phyloP scores from a whole-genome alignment of 2,888 invertebrate species.

The Xylocampa areola region DNA sequence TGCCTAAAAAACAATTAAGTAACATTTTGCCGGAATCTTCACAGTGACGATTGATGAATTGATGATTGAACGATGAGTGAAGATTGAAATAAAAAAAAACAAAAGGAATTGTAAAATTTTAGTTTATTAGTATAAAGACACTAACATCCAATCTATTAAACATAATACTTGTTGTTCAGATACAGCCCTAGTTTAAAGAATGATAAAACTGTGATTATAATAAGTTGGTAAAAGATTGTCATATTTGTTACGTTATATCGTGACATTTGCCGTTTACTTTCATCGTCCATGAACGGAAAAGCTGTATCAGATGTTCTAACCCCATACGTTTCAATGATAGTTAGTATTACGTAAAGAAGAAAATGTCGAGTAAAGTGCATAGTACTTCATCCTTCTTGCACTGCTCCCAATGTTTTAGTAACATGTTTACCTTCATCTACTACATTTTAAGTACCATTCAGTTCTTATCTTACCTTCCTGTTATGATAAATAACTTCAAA shows the following conservation, averaged over 20 bases:
- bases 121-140: constrained; percentile 1
- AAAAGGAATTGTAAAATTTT: not conserved
- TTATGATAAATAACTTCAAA: not conserved
- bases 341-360: constrained; percentile 7
- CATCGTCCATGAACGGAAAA: not conserved
- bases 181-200: constrained; percentile 23
- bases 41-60: too few species aligned
- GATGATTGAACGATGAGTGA: too few species aligned
- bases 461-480: not conserved
- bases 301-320: too few species aligned
- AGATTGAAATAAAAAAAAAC: not conserved
- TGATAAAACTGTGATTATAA: constrained; percentile 13
- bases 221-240: constrained; percentile 17
- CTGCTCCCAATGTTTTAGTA: too few species aligned
- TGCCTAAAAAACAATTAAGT: too few species aligned
- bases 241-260: not conserved
- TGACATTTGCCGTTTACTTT: constrained; percentile 4
- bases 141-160: constrained; percentile 2
- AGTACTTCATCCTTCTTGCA: too few species aligned
- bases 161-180: constrained; percentile 13
- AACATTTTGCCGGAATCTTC: too few species aligned
- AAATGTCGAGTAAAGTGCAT: constrained; percentile 14
- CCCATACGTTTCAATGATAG: constrained; percentile 5
- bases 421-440: too few species aligned
- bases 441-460: not conserved